Base-by-base conservation (phyloP, 2,797 vertebrate genomes). In the Micropoecilia bifurca region DNA sequence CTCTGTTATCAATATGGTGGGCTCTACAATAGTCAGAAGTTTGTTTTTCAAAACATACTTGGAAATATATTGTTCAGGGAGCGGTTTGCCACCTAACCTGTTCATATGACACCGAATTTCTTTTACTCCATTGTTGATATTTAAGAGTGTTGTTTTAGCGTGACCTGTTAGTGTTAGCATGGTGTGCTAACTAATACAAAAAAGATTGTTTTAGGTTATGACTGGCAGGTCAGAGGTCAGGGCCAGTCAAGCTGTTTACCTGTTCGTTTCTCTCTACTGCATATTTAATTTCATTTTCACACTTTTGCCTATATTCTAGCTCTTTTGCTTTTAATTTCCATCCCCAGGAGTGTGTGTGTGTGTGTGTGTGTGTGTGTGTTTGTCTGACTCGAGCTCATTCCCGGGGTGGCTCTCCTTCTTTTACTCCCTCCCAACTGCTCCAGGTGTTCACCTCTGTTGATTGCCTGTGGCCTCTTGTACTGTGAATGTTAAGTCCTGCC, bases 401-500 rank as follows among this genome's bases (percentile, higher is more conserved):
- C 89, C 87, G 81, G 91, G 93, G 93, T 91, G 88, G 3, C 83
- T 82, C 74, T 39, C 78, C 46, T 74, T 55, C 79, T 81, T 80
- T 81, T 47, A 59, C 82, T 88, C 87, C 84, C 88, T 88, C 81
- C 79, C 90, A 87, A 81, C 82, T 87, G 87, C 93, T 93, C 94
- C 94, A 95, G 95, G 95, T 96, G 95, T 94, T 96, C 94, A 95
- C 96, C 95, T 95, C 92, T 92, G 95, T 94, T 96, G 95, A 96
- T 96, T 96, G 95, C 94, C 94, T 94, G 91, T 96, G 96, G 95
- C 95, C 95, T 95, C 95, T 96, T 96, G 95, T 96, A 96, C 95
- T 94, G 94, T 92, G 95, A 96, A 96, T 96, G 95, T 96, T 96
- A 96, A 96, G 95, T 96, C 96, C 95, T 96, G 96, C 95, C 95